Evolutionary conservation across 2,797 vertebrate species (phyloP).

Genomic region (Menidia menidia): DNA sequence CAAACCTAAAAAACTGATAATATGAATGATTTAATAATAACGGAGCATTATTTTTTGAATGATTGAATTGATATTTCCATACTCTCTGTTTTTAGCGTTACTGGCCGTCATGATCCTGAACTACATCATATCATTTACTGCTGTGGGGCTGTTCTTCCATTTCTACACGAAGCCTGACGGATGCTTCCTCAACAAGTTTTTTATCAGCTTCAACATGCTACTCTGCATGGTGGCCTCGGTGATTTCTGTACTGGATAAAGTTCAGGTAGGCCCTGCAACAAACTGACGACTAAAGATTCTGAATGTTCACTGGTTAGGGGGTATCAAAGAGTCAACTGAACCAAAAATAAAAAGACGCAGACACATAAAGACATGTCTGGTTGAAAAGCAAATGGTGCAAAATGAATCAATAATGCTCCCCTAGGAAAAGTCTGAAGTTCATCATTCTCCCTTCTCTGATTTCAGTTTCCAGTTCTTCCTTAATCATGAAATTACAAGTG

Average conservation of each 20-base stretch:
- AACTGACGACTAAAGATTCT: too few species aligned
- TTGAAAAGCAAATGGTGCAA: too few species aligned
- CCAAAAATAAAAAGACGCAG: too few species aligned
- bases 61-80: background rate
- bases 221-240: constrained; percentile 86
- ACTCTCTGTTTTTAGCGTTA: constrained; percentile 79
- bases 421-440: too few species aligned
- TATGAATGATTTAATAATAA: background rate
- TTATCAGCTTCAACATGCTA: constrained; percentile 91
- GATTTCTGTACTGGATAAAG: constrained; percentile 87
- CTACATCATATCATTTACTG: constrained; percentile 84
- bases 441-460: too few species aligned
- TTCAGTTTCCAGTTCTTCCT: too few species aligned
- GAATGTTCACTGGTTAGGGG: too few species aligned
- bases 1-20: background rate
- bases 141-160: constrained; percentile 81
- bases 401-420: too few species aligned
- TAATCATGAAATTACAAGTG: too few species aligned
- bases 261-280: constrained; percentile 84
- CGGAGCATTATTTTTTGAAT: background rate
- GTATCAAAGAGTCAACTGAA: too few species aligned
- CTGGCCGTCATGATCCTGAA: constrained; percentile 82
- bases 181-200: constrained; percentile 91
- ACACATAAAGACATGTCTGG: too few species aligned
- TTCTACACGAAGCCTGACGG: constrained; percentile 87